These are phyloP conservation scores for Anastatus disparis DNA, from an alignment of 1,140 invertebrate species.

Conservation along the genomic window DNA sequence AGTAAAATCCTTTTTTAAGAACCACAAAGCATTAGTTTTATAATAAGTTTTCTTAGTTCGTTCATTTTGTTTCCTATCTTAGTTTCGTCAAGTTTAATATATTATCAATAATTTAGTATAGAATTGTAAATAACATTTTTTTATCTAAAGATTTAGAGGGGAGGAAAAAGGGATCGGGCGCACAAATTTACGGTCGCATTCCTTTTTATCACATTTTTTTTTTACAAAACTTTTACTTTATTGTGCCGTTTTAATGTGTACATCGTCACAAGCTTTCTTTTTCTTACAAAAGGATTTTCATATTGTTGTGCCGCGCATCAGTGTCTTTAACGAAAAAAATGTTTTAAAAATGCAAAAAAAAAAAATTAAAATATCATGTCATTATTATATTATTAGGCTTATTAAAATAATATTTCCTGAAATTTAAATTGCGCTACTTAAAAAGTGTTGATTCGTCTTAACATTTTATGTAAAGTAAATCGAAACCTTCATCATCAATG, in stretches of 20 bases:
- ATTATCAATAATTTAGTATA: background rate
- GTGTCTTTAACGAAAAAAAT: slow-evolving; percentile 28
- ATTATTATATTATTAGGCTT: slow-evolving; percentile 23
- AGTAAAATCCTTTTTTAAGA: slow-evolving; percentile 43
- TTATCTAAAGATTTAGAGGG: background rate
- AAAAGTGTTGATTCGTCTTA: slow-evolving; percentile 26
- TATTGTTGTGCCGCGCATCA: slow-evolving; percentile 28
- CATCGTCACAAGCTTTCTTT: background rate
- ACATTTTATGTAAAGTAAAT: slow-evolving; percentile 23
- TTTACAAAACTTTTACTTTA: background rate
- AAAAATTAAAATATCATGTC: slow-evolving; percentile 7
- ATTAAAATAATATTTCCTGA: slow-evolving; percentile 27
- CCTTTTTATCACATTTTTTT: background rate
- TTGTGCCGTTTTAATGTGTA: slow-evolving; percentile 2
- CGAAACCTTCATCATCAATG: background rate
- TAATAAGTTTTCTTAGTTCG: slow-evolving; percentile 1
- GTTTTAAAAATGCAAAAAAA: slow-evolving; percentile 25
- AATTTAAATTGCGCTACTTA: slow-evolving; percentile 25
- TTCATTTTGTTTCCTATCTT: slow-evolving; percentile 16
- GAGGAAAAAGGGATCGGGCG: background rate
- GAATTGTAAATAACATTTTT: slow-evolving; percentile 25
- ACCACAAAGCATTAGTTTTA: slow-evolving; percentile 15
- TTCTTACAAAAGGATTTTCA: slow-evolving; percentile 40
- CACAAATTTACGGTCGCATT: slow-evolving; percentile 23
- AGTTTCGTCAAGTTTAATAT: background rate